Conservation (phyloP, 2,797 vertebrate species). For the Hephaestus fuliginosus region DNA sequence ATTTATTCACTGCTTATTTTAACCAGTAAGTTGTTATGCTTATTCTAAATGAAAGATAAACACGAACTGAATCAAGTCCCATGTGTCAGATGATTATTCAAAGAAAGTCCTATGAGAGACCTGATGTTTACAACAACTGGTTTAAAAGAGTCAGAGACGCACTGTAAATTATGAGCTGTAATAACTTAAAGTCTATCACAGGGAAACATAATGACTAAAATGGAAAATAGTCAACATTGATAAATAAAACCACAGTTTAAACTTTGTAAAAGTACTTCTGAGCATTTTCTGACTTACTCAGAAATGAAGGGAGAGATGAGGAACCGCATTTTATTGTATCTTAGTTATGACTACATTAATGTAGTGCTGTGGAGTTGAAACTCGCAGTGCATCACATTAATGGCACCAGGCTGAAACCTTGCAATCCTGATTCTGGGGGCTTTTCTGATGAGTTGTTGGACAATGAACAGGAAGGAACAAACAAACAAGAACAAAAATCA, state of each 20-base stretch:
- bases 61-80: not conserved
- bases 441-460: not conserved
- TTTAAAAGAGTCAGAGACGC: not conserved
- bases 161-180: too few relatives aligned
- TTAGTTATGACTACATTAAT: not conserved
- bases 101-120: not conserved
- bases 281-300: not conserved
- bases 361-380: not conserved
- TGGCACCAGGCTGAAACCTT: not conserved
- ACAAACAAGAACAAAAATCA: not conserved
- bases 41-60: conserved; percentile 6
- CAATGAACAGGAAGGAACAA: too few relatives aligned
- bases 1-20: not conserved
- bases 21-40: conserved; percentile 3
- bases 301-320: not conserved
- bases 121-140: not conserved
- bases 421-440: not conserved
- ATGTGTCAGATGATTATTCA: not conserved
- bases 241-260: not conserved
- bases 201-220: not conserved
- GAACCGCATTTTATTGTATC: not conserved
- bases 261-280: not conserved
- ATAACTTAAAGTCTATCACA: not conserved
- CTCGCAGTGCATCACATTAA: not conserved
- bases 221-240: not conserved